Evolutionary conservation across 2,797 vertebrate species (phyloP).

Genomic region (Apogon talboti): DNA sequence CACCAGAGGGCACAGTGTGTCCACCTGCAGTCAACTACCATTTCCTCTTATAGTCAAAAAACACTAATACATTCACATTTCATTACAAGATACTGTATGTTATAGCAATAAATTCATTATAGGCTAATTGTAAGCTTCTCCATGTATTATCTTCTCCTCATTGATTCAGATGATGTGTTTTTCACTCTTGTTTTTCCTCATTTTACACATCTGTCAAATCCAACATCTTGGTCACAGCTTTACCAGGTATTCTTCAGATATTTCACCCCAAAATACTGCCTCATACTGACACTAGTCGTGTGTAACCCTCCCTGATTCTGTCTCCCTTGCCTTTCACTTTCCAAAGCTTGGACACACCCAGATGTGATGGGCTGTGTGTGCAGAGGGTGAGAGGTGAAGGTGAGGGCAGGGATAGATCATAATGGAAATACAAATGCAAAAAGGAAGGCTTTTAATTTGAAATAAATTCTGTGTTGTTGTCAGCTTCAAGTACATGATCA

Average conservation of each 20-base stretch:
- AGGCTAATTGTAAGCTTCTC: background rate
- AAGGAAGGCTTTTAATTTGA: background rate
- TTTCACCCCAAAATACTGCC: background rate
- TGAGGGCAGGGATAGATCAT: background rate
- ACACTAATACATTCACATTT: background rate
- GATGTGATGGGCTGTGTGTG: background rate
- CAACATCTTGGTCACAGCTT: background rate
- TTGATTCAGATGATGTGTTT: background rate
- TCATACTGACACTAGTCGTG: background rate
- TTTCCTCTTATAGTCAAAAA: background rate
- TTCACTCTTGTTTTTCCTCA: background rate
- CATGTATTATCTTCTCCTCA: background rate
- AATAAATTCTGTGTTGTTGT: background rate
- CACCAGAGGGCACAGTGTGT: conserved; percentile 58
- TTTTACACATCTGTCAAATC: background rate
- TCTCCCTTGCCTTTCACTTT: too few relatives aligned
- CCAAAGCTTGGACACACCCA: conserved; percentile 32
- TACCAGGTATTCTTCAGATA: background rate
- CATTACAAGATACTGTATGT: background rate
- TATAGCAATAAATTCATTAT: background rate
- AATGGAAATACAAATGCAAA: background rate
- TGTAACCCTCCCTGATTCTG: conserved; percentile 37
- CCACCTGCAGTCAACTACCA: background rate
- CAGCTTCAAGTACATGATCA: background rate
- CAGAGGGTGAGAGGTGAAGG: background rate